Evolutionary conservation across 2,888 invertebrate species (phyloP).

Genomic region (Smittia aterrima): DNA sequence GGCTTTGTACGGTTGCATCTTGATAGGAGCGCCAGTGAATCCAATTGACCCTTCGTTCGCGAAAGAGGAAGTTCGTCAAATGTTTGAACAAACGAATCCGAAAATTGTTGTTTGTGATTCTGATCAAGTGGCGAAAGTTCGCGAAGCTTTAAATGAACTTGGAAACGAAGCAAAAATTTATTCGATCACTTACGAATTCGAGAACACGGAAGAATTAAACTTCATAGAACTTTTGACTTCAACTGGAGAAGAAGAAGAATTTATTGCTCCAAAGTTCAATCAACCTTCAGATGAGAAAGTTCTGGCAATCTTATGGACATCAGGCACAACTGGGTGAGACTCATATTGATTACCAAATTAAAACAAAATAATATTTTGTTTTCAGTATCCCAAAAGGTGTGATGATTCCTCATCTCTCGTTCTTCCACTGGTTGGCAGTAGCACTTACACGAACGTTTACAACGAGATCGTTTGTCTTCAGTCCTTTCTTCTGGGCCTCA

Average conservation of each 20-base stretch:
- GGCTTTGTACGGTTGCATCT: conserved; percentile 5
- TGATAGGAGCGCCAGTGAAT: conserved; percentile 25
- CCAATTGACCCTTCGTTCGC: conserved; percentile 9
- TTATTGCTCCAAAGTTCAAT: background rate
- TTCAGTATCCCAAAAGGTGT: background rate
- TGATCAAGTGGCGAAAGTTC: background rate
- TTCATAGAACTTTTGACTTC: background rate
- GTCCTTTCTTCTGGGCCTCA: too few relatives aligned
- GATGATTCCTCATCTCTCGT: background rate
- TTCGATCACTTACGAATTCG: background rate
- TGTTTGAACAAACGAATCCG: conserved; percentile 22
- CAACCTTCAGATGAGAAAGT: background rate
- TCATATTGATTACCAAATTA: background rate
- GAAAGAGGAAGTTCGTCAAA: background rate
- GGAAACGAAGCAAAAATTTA: background rate
- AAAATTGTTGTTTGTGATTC: conserved; percentile 30
- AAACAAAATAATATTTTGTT: background rate
- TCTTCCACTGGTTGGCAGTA: too few relatives aligned
- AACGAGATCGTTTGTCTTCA: too few relatives aligned
- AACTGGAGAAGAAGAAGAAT: background rate
- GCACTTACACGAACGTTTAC: background rate
- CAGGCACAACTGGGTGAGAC: background rate
- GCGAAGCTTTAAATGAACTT: background rate
- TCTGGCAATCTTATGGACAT: background rate
- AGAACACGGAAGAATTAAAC: background rate